A percentile compares a stretch with the other conserved stretches of the same genome.
Evolutionary conservation across 1,140 invertebrate genomes (phyloP).

Genomic region (Hirudo medicinalis): DNA sequence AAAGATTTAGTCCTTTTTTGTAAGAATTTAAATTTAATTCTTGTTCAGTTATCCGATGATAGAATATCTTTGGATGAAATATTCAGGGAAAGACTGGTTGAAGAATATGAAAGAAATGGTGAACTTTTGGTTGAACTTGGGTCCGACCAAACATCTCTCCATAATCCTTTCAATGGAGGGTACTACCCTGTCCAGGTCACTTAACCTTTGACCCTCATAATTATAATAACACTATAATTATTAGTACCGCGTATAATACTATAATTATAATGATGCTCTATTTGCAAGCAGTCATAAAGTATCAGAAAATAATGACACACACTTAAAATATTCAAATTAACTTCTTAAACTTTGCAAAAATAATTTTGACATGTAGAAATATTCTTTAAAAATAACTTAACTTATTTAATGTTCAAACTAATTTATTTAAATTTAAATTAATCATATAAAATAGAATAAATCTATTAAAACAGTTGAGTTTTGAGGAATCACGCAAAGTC

Average conservation of each 20-base stretch:
- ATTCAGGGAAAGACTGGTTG: constrained; percentile 47
- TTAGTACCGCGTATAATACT: too few species aligned
- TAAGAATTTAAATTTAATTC: neutral
- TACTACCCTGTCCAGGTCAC: constrained; percentile 52
- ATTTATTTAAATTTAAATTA: too few species aligned
- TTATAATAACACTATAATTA: neutral
- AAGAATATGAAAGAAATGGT: constrained; percentile 46
- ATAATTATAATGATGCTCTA: too few species aligned
- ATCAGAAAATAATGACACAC: too few species aligned
- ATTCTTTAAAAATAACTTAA: neutral
- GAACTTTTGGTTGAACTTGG: constrained; percentile 53
- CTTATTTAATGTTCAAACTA: too few species aligned
- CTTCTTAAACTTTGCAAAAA: neutral
- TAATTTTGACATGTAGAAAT: neutral
- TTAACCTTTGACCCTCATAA: constrained; percentile 2
- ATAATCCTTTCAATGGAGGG: constrained; percentile 54
- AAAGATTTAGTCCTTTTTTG: neutral
- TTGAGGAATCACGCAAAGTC: constrained; percentile 43
- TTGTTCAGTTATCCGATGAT: neutral
- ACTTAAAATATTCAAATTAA: too few species aligned
- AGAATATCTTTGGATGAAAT: neutral
- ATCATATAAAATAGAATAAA: neutral
- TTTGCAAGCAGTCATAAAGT: too few species aligned
- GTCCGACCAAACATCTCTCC: constrained; percentile 57
- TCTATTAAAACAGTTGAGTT: constrained; percentile 32